Evolutionary conservation across 2,888 invertebrate species (phyloP), one percentile per base, ranked within the genome.

Genomic region (Leucophenga maculata): DNA sequence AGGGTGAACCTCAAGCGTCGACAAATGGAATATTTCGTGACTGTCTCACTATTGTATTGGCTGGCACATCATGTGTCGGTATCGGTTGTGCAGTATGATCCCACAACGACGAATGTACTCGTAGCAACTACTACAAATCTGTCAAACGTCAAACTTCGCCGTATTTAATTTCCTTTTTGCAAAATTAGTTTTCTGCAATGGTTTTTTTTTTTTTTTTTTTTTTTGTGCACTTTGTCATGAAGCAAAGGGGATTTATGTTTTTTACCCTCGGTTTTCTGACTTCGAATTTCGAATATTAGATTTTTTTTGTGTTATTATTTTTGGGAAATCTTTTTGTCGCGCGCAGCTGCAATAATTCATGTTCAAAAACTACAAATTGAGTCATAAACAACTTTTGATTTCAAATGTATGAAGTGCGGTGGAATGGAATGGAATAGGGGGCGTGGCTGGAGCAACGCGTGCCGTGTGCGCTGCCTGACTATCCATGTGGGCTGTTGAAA

Each of bases 351-450:
- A 82, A 83, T 82, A 82, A 82, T 82, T 83, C 83, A 83, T 82
- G 83, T 83, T 83, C 81, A 83, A 71, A 76, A 82, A 83, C 81
- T 83, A 83, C 83, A 82, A 82, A 82, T 82, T 83, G 80, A 82
- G 81, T 82, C 83, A 82, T 82, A 82, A 82, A 82, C 83, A 82
- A 83, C 81, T 82, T 82, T 82, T 81, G 83, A 81, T 81, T 81
- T 80, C 82, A 76, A 77, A 81, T 78, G 77, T 81, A 57, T 59
- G 65, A 70, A 67, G 32, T 52, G 39, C 6, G 59, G 64, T 69
- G 26, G 4, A 4, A 2, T 4, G 26, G 26, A 26, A 26, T 26
- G 26, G 26, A 26, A 3, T 26, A 4, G 26, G 2, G 26, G 26
- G 26, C 26, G 26, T 26, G 26, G 26, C 26, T 26, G 26, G 26